These are phyloP conservation scores for Octodonta nipae DNA, from an alignment of 2,888 invertebrate genomes.

Conservation along the genomic window DNA sequence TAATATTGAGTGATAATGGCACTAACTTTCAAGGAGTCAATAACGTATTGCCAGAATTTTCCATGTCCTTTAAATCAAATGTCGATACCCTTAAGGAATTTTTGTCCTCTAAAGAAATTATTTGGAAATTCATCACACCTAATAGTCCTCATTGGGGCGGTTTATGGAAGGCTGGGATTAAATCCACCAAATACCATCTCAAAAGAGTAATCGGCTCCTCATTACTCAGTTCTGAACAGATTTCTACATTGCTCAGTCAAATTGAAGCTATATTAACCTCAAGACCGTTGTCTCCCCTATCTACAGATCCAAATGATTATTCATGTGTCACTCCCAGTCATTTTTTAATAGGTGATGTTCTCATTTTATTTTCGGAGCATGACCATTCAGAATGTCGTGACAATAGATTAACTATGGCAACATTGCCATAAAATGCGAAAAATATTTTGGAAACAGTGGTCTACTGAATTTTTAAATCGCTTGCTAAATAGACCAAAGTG, in stretches of 20 bases:
- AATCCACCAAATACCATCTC: conserved; percentile 1
- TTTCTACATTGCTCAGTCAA: conserved; percentile 1
- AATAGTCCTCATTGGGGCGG: conserved; percentile 2
- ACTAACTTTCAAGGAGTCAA: neutral
- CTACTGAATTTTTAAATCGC: no score
- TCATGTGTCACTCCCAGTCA: neutral
- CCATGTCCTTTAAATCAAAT: neutral
- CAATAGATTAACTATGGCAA: neutral
- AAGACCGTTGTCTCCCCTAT: conserved; percentile 2
- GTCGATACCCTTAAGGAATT: neutral
- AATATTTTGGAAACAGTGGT: conserved; percentile 3
- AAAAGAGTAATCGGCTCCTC: conserved; percentile 2
- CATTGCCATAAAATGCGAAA: neutral
- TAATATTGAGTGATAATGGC: conserved; percentile 1
- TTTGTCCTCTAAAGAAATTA: neutral
- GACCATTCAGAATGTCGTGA: neutral
- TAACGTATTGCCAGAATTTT: neutral
- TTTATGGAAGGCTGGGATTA: conserved; percentile 2
- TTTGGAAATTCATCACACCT: neutral
- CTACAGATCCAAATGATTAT: conserved; percentile 3
- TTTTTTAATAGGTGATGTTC: conserved; percentile 3
- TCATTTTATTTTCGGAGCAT: neutral
- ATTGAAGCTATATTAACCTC: conserved; percentile 4
- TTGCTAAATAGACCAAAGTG: no score
- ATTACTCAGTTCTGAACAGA: conserved; percentile 1